Base-by-base conservation (phyloP, 1,140 invertebrate species). In the Hyphantria cunea region DNA sequence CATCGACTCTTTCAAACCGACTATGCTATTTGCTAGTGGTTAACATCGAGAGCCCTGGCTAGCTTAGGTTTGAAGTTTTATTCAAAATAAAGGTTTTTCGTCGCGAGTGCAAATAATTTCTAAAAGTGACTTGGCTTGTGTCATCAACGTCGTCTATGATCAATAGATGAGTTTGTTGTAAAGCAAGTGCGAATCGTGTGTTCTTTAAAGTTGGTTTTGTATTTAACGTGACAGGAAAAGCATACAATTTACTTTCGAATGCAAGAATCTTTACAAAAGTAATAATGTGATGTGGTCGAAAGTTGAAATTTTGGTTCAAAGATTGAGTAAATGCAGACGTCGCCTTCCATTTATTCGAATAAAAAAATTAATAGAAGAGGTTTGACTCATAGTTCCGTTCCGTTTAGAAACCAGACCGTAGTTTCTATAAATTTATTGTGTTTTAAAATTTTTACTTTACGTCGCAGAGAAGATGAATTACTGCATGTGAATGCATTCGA, bases 301-400 rank as follows among this genome's bases (percentile, higher is more conserved):
- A 64, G 66, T 14, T 25, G 52, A 70, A 50, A 70, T 68, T 66
- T 69, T 72, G 59, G 64, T 63, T 58, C 55, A 63, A 49, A 54
- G 45, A 53, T 63, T 72, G 67, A 74, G 73, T 74, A 70, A 71
- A 59, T 68, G 65, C 73, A 75, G 65, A 74, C 63, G 70, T 73
- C 67, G 69, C 66, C 72, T 76, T 54, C 62, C 76, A 84, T 79
- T 78, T 68, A 60, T 53, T 66, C 53, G 62, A 66, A n/a, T n/a
- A n/a, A 50, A 69, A 76, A 78, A 72, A 82, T 79, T 79, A 72
- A 70, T 61, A 37, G 61, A 31, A 73, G 50, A 63, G n/a, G 59
- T 44, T 74, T 66, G 60, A 62, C 34, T 37, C 34, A 37, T 37
- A 37, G 48, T 72, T 25, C 17, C 17, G n/a, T n/a, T n/a, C n/a